Percentiles rank a stretch among this genome's conserved stretches.
Conservation (phyloP, 92 coral and sea anemone genomes). For the Isaurus tuberculatus region DNA sequence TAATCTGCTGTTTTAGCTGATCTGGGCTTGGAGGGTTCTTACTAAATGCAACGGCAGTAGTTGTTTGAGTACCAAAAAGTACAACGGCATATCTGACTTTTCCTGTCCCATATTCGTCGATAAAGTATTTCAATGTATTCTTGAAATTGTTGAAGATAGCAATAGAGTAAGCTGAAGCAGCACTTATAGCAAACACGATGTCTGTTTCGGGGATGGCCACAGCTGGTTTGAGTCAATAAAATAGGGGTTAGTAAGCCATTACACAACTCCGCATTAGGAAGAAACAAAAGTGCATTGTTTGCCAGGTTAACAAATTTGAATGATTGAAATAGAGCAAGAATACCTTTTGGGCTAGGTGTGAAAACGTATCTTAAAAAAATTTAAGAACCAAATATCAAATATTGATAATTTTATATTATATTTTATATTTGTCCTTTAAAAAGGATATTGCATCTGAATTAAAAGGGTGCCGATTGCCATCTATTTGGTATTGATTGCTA, state of each 20-base stretch:
- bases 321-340: too few relatives aligned
- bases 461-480: too few relatives aligned
- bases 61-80: constrained; percentile 66
- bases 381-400: too few relatives aligned
- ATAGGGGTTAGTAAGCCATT: neutral
- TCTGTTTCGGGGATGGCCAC: constrained; percentile 62
- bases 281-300: too few relatives aligned
- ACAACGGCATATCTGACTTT: constrained; percentile 77
- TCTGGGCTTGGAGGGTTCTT: constrained; percentile 61
- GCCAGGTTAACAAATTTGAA: too few relatives aligned
- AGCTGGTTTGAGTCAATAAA: constrained; percentile 1
- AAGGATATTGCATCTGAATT: too few relatives aligned
- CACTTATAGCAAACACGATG: constrained; percentile 73
- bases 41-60: constrained; percentile 52
- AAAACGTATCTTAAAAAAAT: too few relatives aligned
- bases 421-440: too few relatives aligned
- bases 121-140: constrained; percentile 58
- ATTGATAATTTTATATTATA: too few relatives aligned
- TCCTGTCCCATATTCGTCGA: constrained; percentile 69
- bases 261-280: too few relatives aligned
- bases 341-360: too few relatives aligned
- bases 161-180: constrained; percentile 62
- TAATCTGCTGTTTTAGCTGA: constrained; percentile 51
- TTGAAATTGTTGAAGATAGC: constrained; percentile 65
- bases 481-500: too few relatives aligned